Conservation (phyloP, 1,140 invertebrate species). For the Linepithema humile region DNA sequence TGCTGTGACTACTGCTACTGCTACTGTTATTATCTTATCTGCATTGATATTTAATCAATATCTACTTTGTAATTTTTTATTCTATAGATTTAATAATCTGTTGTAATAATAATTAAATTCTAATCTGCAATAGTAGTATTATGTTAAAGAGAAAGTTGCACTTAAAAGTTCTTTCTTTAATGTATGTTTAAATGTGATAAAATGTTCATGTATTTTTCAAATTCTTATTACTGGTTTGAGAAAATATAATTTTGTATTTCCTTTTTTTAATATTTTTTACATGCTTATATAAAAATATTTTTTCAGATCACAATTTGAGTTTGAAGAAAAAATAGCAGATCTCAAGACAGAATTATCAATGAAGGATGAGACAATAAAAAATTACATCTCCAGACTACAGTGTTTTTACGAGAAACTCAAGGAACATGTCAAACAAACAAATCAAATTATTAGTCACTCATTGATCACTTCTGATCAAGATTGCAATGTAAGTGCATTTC, state of each 20-base stretch:
- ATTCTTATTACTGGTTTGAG: too few species aligned
- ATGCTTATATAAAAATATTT: neutral
- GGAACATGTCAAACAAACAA: slow-evolving; percentile 58
- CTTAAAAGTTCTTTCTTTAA: too few species aligned
- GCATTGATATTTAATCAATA: neutral
- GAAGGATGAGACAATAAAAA: slow-evolving; percentile 69
- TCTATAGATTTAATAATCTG: too few species aligned
- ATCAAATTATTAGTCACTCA: slow-evolving; percentile 55
- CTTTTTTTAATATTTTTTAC: neutral
- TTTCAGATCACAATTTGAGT: slow-evolving; percentile 69
- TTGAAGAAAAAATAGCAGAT: slow-evolving; percentile 68
- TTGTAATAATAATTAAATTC: too few species aligned
- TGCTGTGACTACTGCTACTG: neutral
- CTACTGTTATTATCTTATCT: neutral
- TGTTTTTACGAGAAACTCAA: slow-evolving; percentile 69
- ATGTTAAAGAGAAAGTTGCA: too few species aligned
- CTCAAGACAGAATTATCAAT: slow-evolving; percentile 63
- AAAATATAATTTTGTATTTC: neutral
- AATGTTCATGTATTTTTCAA: too few species aligned
- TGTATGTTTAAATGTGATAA: too few species aligned
- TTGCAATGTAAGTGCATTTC: slow-evolving; percentile 70
- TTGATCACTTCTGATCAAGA: slow-evolving; percentile 46
- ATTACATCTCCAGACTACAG: slow-evolving; percentile 66
- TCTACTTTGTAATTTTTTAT: too few species aligned
- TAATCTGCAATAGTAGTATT: too few species aligned